Conservation (phyloP, 2,888 invertebrate genomes). For the Agriotes lineatus region DNA sequence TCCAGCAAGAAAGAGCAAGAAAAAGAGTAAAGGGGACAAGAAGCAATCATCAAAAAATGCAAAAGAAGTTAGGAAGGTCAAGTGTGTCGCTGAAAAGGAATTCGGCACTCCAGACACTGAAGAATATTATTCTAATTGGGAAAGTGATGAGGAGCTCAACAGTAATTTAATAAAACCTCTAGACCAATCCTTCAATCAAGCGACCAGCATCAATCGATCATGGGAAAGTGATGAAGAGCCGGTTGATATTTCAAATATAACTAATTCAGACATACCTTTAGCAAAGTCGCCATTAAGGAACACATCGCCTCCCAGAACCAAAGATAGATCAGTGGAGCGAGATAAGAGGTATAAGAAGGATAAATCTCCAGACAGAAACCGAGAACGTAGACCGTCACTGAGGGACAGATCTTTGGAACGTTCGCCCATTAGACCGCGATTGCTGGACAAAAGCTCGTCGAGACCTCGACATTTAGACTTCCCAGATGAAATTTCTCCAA, state of each 20-base stretch:
- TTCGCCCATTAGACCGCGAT: background rate
- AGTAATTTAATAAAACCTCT: background rate
- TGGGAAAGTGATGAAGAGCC: conserved; percentile 53
- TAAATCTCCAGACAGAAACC: background rate
- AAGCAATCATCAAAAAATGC: background rate
- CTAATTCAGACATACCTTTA: conserved; percentile 14
- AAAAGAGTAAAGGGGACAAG: background rate
- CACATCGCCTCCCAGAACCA: background rate
- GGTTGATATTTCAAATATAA: background rate
- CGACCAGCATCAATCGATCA: conserved; percentile 37
- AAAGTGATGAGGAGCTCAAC: conserved; percentile 52
- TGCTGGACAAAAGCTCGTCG: background rate
- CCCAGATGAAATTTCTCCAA: background rate
- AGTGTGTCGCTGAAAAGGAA: conserved; percentile 27
- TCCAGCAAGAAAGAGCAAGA: background rate
- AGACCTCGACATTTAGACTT: conserved; percentile 2
- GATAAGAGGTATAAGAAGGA: background rate
- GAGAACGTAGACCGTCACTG: background rate
- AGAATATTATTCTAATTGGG: conserved; percentile 57
- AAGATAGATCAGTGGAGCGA: background rate
- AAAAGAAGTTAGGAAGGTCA: conserved; percentile 16
- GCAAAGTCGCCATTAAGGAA: conserved; percentile 16
- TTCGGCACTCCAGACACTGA: conserved; percentile 54
- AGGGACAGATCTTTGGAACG: background rate
- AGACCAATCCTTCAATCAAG: background rate